These are phyloP conservation scores for Octonoba sinensis DNA, from an alignment of 2,888 invertebrate species.

Conservation along the genomic window DNA sequence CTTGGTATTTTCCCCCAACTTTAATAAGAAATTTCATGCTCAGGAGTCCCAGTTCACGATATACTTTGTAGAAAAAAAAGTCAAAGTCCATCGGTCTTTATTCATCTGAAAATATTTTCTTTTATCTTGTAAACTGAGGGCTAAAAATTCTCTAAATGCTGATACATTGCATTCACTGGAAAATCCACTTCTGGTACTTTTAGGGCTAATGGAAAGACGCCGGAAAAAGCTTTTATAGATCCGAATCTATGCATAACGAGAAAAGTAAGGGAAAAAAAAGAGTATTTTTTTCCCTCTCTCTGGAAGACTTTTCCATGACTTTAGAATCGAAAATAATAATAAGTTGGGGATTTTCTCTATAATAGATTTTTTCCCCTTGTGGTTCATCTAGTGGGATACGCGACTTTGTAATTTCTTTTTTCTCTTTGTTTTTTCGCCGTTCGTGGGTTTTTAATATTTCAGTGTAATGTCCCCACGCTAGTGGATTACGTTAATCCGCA, in stretches of 20 bases:
- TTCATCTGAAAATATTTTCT: conserved; percentile 13
- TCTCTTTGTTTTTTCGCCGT: too few relatives aligned
- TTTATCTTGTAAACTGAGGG: conserved; percentile 6
- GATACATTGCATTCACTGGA: conserved; percentile 41
- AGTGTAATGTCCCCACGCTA: too few relatives aligned
- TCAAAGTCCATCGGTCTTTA: not conserved
- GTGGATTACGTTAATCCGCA: too few relatives aligned
- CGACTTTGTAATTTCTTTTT: too few relatives aligned
- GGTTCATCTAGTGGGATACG: too few relatives aligned
- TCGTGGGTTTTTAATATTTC: too few relatives aligned
- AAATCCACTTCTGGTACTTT: conserved; percentile 30
- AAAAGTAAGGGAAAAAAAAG: not conserved
- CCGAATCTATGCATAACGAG: not conserved
- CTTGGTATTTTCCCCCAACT: too few relatives aligned
- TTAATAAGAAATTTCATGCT: too few relatives aligned
- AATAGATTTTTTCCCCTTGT: too few relatives aligned
- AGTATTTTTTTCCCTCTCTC: conserved; percentile 4
- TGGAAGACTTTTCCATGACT: not conserved
- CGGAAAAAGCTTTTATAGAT: conserved; percentile 14
- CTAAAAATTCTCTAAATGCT: conserved; percentile 24
- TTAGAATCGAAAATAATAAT: conserved; percentile 40
- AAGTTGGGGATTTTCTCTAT: too few relatives aligned
- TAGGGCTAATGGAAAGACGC: conserved; percentile 18
- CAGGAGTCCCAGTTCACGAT: too few relatives aligned
- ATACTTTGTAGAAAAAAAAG: too few relatives aligned